Evolutionary conservation across 2,113 vertebrate genomes (phyloP).

Genomic region (Eulacestoma nigropectus): DNA sequence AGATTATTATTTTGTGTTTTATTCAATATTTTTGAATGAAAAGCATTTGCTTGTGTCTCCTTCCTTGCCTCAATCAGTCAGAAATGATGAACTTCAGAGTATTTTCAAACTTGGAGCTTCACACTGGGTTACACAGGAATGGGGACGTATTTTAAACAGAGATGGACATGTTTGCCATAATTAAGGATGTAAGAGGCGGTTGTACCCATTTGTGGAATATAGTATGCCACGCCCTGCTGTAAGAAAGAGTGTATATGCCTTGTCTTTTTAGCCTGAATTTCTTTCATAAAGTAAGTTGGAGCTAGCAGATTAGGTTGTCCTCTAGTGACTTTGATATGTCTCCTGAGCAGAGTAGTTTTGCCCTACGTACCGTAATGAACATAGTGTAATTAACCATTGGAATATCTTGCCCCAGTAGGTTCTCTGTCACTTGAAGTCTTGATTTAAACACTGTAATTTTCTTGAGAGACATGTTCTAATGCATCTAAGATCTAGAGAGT

Average conservation of each 20-base stretch:
- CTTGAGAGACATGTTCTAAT: background rate
- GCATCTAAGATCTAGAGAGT: background rate
- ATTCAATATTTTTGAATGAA: background rate
- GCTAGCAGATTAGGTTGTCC: constrained; percentile 35
- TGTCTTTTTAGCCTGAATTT: background rate
- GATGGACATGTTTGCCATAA: background rate
- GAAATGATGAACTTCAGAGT: background rate
- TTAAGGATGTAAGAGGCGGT: background rate
- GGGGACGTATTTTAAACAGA: background rate
- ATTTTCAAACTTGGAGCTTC: background rate
- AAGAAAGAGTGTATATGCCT: background rate
- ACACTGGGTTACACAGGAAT: background rate
- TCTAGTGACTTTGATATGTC: constrained; percentile 41
- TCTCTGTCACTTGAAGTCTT: constrained; percentile 58
- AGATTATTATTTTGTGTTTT: background rate
- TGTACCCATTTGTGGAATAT: background rate
- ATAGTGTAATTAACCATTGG: constrained; percentile 42
- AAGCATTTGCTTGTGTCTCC: background rate
- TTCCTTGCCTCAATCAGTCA: background rate
- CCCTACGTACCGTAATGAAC: constrained; percentile 31
- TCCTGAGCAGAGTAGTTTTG: constrained; percentile 50
- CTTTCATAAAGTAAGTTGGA: background rate
- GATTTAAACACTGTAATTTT: constrained; percentile 39
- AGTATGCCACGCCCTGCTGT: background rate
- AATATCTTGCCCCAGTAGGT: constrained; percentile 44